Conservation (phyloP, 2,888 invertebrate species). For the Empis livida region DNA sequence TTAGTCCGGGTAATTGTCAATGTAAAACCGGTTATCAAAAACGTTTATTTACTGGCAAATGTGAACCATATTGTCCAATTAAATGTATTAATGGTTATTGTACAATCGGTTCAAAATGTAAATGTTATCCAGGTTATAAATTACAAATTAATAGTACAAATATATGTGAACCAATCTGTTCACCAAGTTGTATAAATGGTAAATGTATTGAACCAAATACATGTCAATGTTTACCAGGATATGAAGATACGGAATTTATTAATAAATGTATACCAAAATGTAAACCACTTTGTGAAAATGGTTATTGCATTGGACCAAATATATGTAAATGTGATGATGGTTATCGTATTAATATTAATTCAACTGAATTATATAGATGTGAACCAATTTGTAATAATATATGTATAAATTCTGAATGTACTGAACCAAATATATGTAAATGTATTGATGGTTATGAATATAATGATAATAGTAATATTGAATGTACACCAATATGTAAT, state of each 20-base stretch:
- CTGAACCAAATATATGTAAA: constrained; percentile 41
- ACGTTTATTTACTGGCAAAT: constrained; percentile 17
- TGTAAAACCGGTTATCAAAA: constrained; percentile 27
- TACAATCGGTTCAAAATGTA: constrained; percentile 37
- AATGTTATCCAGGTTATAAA: constrained; percentile 40
- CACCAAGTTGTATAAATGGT: constrained; percentile 29
- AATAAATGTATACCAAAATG: constrained; percentile 26
- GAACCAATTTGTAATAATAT: constrained; percentile 17
- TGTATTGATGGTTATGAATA: constrained; percentile 36
- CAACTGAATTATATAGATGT: background rate
- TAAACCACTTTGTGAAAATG: constrained; percentile 30
- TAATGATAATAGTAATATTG: constrained; percentile 20
- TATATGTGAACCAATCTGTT: constrained; percentile 27
- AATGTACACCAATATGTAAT: constrained; percentile 27
- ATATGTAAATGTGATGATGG: constrained; percentile 38
- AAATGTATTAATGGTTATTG: constrained; percentile 35
- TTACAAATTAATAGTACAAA: constrained; percentile 20
- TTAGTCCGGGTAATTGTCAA: constrained; percentile 26
- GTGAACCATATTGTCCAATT: constrained; percentile 23
- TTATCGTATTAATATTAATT: constrained; percentile 22
- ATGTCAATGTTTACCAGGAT: constrained; percentile 27
- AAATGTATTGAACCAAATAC: constrained; percentile 34
- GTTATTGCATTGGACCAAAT: constrained; percentile 37
- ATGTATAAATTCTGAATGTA: constrained; percentile 37
- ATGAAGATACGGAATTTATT: constrained; percentile 20